These are phyloP conservation scores for Illadopsis cleaveri DNA, from an alignment of 2,113 vertebrate genomes.

Conservation along the genomic window DNA sequence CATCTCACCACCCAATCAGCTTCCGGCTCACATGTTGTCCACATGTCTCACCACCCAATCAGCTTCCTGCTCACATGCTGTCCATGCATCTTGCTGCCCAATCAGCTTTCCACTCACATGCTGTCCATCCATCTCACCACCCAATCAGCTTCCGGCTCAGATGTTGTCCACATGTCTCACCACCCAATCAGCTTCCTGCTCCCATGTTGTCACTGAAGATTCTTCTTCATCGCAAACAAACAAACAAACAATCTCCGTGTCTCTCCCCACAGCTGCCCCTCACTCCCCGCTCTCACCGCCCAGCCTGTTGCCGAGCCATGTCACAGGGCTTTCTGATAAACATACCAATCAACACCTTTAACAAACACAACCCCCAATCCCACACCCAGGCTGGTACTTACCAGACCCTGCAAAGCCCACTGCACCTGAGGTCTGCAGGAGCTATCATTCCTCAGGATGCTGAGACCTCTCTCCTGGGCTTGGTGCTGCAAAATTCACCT, in stretches of 20 bases:
- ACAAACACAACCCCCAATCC: background rate
- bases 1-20: background rate
- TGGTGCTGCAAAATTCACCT: rapidly evolving
- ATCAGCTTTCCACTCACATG: too few species aligned
- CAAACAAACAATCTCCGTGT: too few species aligned
- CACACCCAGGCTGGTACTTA: background rate
- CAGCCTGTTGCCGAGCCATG: background rate
- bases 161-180: background rate
- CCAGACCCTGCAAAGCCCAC: rapidly evolving
- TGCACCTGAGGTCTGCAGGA: background rate
- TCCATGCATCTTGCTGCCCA: background rate
- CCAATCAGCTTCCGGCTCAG: too few species aligned
- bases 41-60: background rate
- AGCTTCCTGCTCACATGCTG: background rate
- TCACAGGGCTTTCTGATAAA: background rate
- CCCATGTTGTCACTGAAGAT: too few species aligned
- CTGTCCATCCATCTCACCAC: too few species aligned
- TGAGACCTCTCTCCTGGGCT: background rate
- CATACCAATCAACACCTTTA: background rate
- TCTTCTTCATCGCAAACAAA: too few species aligned
- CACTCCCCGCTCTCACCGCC: background rate
- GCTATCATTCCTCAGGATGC: rapidly evolving
- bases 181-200: too few species aligned
- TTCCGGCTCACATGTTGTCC: background rate
- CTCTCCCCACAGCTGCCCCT: background rate